phyloP scores from a whole-genome alignment of 2,797 vertebrate genomes.

The Choloepus didactylus region DNA sequence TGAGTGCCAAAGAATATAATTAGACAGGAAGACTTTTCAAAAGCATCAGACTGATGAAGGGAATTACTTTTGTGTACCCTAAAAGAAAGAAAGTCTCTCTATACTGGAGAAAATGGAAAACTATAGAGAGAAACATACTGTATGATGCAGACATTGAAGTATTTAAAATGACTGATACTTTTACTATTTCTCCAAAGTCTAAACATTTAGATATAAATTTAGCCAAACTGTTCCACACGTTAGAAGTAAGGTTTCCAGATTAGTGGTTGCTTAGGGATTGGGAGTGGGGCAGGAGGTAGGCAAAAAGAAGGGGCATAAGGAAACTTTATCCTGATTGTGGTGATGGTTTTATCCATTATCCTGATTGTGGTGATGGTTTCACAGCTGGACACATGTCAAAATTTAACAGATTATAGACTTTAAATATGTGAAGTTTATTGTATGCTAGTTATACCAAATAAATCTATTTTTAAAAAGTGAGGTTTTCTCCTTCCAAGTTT shows the following conservation, averaged over 20 bases:
- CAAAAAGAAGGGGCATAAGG: neutral
- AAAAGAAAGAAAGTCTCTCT: neutral
- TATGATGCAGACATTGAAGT: neutral
- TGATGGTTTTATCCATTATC: neutral
- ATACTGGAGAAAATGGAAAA: neutral
- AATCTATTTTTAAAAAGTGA: neutral
- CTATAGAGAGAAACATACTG: neutral
- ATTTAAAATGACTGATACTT: neutral
- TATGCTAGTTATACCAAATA: neutral
- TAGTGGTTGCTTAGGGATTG: neutral
- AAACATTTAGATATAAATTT: conserved; percentile 5
- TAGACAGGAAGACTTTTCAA: neutral
- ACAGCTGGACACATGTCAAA: neutral
- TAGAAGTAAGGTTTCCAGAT: neutral
- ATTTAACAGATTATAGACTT: neutral
- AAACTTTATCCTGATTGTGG: neutral
- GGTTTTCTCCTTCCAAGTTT: neutral
- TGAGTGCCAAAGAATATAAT: neutral
- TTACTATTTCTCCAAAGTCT: neutral
- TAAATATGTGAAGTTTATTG: neutral
- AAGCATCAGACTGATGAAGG: neutral
- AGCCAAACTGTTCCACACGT: neutral
- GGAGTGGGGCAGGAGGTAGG: rapidly evolving
- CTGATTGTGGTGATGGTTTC: neutral
- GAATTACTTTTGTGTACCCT: neutral